Evolutionary conservation across 2,113 vertebrate species (phyloP), one percentile per base, ranked within the genome.

Genomic region (Barnardius zonarius): DNA sequence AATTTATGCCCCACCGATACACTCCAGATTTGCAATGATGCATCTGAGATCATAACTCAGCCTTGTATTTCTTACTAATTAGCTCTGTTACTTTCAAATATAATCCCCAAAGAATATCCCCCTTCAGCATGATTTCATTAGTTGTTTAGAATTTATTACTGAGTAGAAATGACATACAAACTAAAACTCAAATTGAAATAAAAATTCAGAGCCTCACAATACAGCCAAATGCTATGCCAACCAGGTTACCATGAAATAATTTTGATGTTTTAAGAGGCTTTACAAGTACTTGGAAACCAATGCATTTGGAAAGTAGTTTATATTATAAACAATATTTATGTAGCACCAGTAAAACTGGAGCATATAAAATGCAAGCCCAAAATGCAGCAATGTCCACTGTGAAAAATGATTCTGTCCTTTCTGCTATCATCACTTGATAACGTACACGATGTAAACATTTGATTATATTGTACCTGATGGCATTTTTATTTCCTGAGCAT

Each of bases 11-110:
- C 37, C 59, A 33, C 41, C 30, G 51, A 66, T 64, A 31, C 68
- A 8, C 83, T 79, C 27, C 74, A 28, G 57, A 44, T 54, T 68
- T 72, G 44, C 54, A 89, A 15, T 4, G 72, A 61, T 78, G 76
- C 80, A 80, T 68, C 90, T 62, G 85, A 95, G 86, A 70, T 55
- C 80, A 39, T 52, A 70, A 35, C 20, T 89, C 87, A 84, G 77
- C 43, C 55, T 92, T 55, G 0, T 55, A 37, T 82, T 49, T 54
- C 86, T 70, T 31, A 37, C 57, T 86, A 86, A 90, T 94, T 67
- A 88, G 27, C 75, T 82, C 43, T 59, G 67, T 16, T 90, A 68
- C 39, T 24, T 86, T 72, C 83, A 75, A 39, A 17, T 7, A 18
- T 0, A 39, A 74, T 67, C 90, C 86, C 91, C 54, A 48, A 46